Base-by-base conservation (phyloP, 2,797 vertebrate genomes). In the Halcyon chelicuti region DNA sequence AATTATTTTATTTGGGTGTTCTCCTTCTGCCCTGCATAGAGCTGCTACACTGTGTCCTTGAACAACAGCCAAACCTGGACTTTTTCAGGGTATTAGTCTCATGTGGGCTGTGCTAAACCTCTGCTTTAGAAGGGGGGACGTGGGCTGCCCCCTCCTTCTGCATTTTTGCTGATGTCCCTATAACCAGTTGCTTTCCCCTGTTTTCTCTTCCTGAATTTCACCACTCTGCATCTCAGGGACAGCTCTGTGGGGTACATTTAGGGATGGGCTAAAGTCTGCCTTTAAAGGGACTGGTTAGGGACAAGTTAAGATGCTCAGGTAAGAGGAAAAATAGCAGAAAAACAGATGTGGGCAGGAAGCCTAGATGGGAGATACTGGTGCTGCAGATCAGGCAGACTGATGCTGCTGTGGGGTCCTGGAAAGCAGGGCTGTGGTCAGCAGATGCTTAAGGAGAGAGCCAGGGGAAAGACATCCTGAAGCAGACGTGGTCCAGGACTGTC, bases 1-100 rank as follows among this genome's bases (percentile, higher is more conserved):
- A 73, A 57, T 87, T 60, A 66, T 78, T 94, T 96, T 84, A 62
- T 84, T 88, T 72, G 73, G 12, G 21, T 88, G 55, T 73, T 92
- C 46, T 91, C 33, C 61, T 63, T 62, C 65, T 92, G 51, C 47
- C 2, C 0, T 85, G 60, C 1, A 2, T 66, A 66, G 57, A 65
- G n/a, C 55, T 71, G 55, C 80, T 92, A 79, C 55, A 54, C 17
- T 37, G 9, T 76, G 92, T 82, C 58, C 86, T 79, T 88, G 93
- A 55, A 37, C 18, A 66, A 23, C n/a, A 84, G 66, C 51, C 90
- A 92, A 37, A 63, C 39, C 37, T 60, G 76, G 55, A 72, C 70
- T 86, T 72, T 47, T 74, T 74, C 66, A 62, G 72, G 76, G 62
- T 46, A 15, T 19, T 33, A 37, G 40, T 86, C 54, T 87, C 42